Evolutionary conservation across 2,113 vertebrate species (phyloP).

Genomic region (Pongo abelii): DNA sequence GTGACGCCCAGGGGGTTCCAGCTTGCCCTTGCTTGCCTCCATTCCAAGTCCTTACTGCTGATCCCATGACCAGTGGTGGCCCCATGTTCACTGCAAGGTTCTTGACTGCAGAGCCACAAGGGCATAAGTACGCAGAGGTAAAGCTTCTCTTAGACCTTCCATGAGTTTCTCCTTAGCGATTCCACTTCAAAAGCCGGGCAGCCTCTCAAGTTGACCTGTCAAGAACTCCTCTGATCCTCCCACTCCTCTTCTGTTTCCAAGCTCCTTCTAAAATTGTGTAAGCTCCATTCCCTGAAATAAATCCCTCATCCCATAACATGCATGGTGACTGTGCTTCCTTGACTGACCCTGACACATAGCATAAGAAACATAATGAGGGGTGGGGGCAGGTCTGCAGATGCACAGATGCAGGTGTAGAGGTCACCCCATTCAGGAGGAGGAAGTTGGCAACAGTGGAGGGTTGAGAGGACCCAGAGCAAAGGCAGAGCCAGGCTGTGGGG

Average conservation of each 20-base stretch:
- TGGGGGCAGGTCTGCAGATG: not conserved
- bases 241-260: not conserved
- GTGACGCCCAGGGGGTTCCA: not conserved
- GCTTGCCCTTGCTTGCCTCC: not conserved
- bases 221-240: not conserved
- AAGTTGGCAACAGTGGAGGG: not conserved
- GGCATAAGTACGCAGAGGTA: not conserved
- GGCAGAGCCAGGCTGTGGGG: not conserved
- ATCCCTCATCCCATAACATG: not conserved
- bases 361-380: not conserved
- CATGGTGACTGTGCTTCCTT: not conserved
- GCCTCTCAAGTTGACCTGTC: not conserved
- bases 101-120: not conserved
- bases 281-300: not conserved
- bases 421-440: not conserved
- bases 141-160: not conserved
- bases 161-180: not conserved
- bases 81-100: not conserved
- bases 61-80: not conserved
- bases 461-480: not conserved
- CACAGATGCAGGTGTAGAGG: rapidly evolving
- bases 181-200: not conserved
- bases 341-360: not conserved
- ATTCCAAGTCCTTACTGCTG: too few relatives aligned
- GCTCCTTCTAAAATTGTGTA: not conserved